Evolutionary conservation across 37 sponge, comb jelly and placozoan species (phyloP), one percentile per base, ranked within the genome.

Genomic region (Ephydatia muelleri): DNA sequence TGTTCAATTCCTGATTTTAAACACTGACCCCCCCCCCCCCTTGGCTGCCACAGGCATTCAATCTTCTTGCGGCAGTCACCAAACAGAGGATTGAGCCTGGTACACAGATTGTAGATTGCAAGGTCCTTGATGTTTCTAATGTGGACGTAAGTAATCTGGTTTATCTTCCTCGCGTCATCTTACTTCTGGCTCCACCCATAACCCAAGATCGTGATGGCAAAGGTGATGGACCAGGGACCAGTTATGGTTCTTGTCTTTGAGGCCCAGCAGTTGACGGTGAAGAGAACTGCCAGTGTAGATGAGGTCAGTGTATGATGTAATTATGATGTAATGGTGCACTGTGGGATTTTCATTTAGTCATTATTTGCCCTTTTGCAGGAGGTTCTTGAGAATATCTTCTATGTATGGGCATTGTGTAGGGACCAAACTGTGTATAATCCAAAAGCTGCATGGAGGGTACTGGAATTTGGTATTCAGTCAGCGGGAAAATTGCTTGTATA

Each of bases 331-430:
- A 4, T 12, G 29, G 5, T 12, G 9, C n/a, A n/a, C 47, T 11
- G 47, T 43, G 4, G 47, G 8, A 43, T 43, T 43, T 43, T 11
- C 34, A 74, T 83, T 83, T 39, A 74, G 12, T 13, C 33, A 75
- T 4, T 74, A 75, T 25, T 72, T 49, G 37, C n/a, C 14, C 76
- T 67, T 16, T 68, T n/a, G 22, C 29, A 87, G 88, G 88, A 87
- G 70, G 34, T 80, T 4, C 35, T 82, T 74, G 86, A 92, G 72
- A 94, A 92, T 81, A 88, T 94, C 28, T 57, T 70, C 27, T 96
- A 96, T 49, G 91, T 96, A 43, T 96, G 97, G 97, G 97, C 95
- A 14, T 70, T 96, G 80, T 94, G 95, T 72, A 43, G 97, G 65
- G 97, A 96, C 76, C 97, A 92, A 67, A 72, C 72, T 21, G 82